Percentiles rank a stretch among this genome's conserved stretches.
phyloP scores from a whole-genome alignment of 1,140 invertebrate genomes.

The Drosophila nigrodunni region DNA sequence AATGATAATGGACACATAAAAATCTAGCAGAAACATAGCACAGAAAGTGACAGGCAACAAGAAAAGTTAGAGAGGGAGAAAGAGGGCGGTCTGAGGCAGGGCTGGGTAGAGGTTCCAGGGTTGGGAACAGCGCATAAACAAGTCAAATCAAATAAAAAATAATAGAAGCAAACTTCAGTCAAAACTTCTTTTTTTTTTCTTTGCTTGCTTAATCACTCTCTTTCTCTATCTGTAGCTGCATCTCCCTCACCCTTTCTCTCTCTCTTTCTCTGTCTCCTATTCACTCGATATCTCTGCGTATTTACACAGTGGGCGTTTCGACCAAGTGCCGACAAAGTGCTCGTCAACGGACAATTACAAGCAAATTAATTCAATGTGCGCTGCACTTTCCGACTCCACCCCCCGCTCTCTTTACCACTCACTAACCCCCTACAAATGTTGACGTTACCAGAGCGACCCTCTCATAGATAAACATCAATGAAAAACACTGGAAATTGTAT shows the following conservation, averaged over 20 bases:
- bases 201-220: neutral
- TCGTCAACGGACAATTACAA: constrained; percentile 79
- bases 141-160: constrained; percentile 35
- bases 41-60: constrained; percentile 11
- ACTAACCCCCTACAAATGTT: neutral
- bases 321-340: constrained; percentile 74
- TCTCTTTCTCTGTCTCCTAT: neutral
- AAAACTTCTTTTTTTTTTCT: neutral
- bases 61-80: neutral
- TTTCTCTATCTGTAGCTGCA: neutral
- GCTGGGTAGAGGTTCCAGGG: neutral
- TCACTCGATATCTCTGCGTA: constrained; percentile 19
- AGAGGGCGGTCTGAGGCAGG: neutral
- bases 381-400: constrained; percentile 5
- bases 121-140: constrained; percentile 20
- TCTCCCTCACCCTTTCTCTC: neutral
- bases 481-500: constrained; percentile 33
- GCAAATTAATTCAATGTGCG: constrained; percentile 75
- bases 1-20: constrained; percentile 57
- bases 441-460: constrained; percentile 5
- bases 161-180: constrained; percentile 1
- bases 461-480: constrained; percentile 45
- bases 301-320: constrained; percentile 58
- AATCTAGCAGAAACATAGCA: constrained; percentile 39
- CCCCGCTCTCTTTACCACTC: neutral